A percentile compares a stretch with the other conserved stretches of the same genome.
phyloP scores from a whole-genome alignment of 2,888 invertebrate species.

The Microdon myrmicae region DNA sequence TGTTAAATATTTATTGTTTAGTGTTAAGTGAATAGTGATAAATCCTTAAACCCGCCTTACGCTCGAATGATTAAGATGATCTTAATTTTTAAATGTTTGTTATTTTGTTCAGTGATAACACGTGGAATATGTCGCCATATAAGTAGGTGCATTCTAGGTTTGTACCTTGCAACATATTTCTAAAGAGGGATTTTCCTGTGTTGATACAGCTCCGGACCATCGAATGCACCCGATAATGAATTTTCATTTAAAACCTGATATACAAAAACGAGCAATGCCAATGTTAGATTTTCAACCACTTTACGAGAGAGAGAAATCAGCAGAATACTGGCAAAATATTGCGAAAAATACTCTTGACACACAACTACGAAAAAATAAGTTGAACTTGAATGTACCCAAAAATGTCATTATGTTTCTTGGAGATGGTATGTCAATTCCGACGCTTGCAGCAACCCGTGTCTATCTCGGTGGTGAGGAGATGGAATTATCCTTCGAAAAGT shows the following conservation, averaged over 20 bases:
- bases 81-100: too few species aligned
- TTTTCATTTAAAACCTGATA: conserved; percentile 22
- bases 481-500: conserved; percentile 78
- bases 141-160: too few species aligned
- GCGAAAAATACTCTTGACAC: conserved; percentile 66
- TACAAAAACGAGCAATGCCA: conserved; percentile 62
- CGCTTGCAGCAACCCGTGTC: conserved; percentile 81
- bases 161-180: too few species aligned
- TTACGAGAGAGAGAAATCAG: conserved; percentile 58
- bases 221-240: conserved; percentile 62
- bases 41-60: too few species aligned
- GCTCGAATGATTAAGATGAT: too few species aligned
- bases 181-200: too few species aligned
- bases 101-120: too few species aligned
- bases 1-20: too few species aligned
- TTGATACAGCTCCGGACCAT: too few species aligned
- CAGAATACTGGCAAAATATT: conserved; percentile 68
- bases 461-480: conserved; percentile 83
- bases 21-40: too few species aligned
- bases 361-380: conserved; percentile 60
- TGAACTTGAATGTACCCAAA: conserved; percentile 66
- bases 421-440: conserved; percentile 89
- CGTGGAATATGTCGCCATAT: too few species aligned
- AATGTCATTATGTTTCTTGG: conserved; percentile 80
- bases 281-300: conserved; percentile 58